A percentile compares a stretch with the other conserved stretches of the same genome.
Conservation (phyloP, 2,888 invertebrate species). For the Rhodophaea formosa region DNA sequence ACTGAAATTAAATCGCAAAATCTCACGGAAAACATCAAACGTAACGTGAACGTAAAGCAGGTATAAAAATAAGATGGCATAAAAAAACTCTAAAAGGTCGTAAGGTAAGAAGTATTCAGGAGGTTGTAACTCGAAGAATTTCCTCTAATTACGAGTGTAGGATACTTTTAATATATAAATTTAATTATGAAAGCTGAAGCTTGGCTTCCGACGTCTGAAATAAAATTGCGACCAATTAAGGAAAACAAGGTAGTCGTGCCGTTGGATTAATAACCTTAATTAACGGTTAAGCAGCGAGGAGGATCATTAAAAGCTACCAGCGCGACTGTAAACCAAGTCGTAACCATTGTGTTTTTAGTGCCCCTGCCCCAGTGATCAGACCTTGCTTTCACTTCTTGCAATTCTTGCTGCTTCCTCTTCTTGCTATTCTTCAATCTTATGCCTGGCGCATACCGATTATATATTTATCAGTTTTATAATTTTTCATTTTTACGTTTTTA, state of each 20-base stretch:
- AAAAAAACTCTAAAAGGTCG: slow-evolving; percentile 5
- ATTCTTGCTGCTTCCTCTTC: not conserved
- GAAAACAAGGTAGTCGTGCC: slow-evolving; percentile 75
- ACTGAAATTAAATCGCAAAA: slow-evolving; percentile 7
- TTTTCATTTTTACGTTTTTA: too few species aligned
- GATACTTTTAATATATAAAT: slow-evolving; percentile 45
- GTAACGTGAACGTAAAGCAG: slow-evolving; percentile 2
- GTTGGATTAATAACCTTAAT: slow-evolving; percentile 76
- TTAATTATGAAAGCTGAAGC: slow-evolving; percentile 62
- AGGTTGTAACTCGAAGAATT: slow-evolving; percentile 27
- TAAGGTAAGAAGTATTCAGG: slow-evolving; percentile 16
- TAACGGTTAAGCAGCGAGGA: slow-evolving; percentile 63
- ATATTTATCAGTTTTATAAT: too few species aligned
- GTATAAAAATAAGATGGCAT: slow-evolving; percentile 4
- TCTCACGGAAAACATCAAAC: slow-evolving; percentile 10
- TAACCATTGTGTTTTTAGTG: slow-evolving; percentile 15
- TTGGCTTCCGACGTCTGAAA: slow-evolving; percentile 55
- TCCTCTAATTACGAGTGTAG: slow-evolving; percentile 30
- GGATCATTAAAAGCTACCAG: slow-evolving; percentile 59
- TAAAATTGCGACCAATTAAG: slow-evolving; percentile 76
- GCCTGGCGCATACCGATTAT: too few species aligned
- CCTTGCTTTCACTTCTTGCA: not conserved
- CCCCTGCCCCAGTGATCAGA: slow-evolving; percentile 2
- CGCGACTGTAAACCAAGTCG: slow-evolving; percentile 44
- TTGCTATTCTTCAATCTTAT: not conserved